Base-by-base conservation (phyloP, 2,113 vertebrate species). In the Mirza zaza region DNA sequence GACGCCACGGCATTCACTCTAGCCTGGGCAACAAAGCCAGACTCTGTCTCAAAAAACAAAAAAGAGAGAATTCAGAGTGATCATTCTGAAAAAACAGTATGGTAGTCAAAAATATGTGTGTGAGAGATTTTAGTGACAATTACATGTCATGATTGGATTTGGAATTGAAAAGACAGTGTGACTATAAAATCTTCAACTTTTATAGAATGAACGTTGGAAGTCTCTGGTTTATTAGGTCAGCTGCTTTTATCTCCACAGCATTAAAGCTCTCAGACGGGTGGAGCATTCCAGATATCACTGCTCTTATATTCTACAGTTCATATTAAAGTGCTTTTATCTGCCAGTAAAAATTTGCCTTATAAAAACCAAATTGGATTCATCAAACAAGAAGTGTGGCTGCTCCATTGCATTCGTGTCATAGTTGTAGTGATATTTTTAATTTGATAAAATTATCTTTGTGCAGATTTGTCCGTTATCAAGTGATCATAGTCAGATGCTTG, bases 131-230 rank as follows among this genome's bases (percentile, higher is more conserved):
- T 36, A 84, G 39, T 96, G 95, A 97, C 45, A 92, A 95, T 93
- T 97, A 23, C n/a, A 25, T 65, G 65, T 91, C 87, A 88, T 61
- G 20, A 87, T 5, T 97, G 63, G 45, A 52, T 94, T 82, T 77
- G 87, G 57, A 93, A 94, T 65, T 91, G 83, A 95, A 50, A 93
- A 89, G 90, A 80, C n/a, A 71, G 2, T 4, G 42, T 70, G 50
- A 29, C 76, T 63, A 39, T 97, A 97, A 98, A 96, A 94, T 29
- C 36, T 20, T 48, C 75, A 73, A 71, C 68, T 93, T 84, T 95
- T 97, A 76, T 48, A 92, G 91, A 94, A 96, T 10, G 73, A 15
- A 91, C 86, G 93, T 97, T 95, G 70, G 45, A 98, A 97, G 85
- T 5, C 59, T 55, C 32, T 67, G 63, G 67, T 95, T 97, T 96